Conservation (phyloP, 2,888 invertebrate genomes). For the Idaea aversata region DNA sequence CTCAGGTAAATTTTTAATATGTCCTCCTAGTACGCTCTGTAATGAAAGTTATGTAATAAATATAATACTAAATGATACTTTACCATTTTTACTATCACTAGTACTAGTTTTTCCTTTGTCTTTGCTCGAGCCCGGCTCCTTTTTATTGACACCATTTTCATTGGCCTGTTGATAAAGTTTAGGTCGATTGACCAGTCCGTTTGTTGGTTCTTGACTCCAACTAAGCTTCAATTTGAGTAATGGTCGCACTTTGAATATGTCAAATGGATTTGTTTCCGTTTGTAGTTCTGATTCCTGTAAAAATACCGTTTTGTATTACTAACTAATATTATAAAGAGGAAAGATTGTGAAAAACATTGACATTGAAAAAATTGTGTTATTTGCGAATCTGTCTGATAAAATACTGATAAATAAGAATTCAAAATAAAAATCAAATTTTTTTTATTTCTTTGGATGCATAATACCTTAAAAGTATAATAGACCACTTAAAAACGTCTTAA, state of each 20-base stretch:
- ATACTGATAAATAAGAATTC: no score
- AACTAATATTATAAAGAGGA: no score
- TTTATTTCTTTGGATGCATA: no score
- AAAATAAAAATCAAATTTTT: no score
- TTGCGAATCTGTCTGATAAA: no score
- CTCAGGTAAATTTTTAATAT: no score
- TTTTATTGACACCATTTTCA: conserved; percentile 60
- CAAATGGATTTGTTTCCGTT: conserved; percentile 82
- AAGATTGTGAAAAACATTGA: no score
- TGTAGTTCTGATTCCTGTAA: conserved; percentile 67
- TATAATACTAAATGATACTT: conserved; percentile 6
- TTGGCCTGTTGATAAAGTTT: conserved; percentile 73
- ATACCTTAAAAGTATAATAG: no score
- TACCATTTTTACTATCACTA: conserved; percentile 63
- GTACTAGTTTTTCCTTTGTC: conserved; percentile 54
- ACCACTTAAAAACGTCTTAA: no score
- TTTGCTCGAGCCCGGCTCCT: conserved; percentile 51
- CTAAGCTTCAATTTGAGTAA: conserved; percentile 91
- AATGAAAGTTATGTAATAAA: no score
- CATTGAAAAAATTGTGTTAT: no score
- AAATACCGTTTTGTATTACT: conserved; percentile 4
- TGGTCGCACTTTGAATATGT: conserved; percentile 89
- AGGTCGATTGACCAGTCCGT: conserved; percentile 84
- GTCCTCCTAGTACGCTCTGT: no score
- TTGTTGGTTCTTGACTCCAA: conserved; percentile 89